Base-by-base conservation (phyloP, 2,797 vertebrate species). In the Hydrophis major region DNA sequence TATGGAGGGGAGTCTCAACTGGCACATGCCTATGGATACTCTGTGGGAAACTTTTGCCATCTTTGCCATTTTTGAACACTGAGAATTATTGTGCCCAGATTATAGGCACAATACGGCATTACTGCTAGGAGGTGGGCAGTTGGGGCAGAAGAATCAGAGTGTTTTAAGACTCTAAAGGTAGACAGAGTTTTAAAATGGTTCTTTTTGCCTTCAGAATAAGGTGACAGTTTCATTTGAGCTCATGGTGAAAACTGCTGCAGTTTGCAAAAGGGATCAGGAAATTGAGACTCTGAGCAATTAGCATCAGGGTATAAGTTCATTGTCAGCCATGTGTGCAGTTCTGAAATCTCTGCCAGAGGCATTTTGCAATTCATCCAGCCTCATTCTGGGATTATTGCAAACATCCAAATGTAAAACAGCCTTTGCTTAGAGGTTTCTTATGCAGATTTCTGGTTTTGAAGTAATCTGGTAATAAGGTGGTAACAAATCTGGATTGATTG, bases 221-320 rank as follows among this genome's bases (percentile, higher is more conserved):
- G 89, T 91, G 86, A 61, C 28, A 92, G 28, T 47, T 93, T 78
- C 90, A 55, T 86, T 92, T 66, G 14, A 88, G 78, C 91, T 95
- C 87, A 87, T 22, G 53, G 93, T 93, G 92, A 60, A 89, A 93
- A 91, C 87, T 95, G 90, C 53, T 6, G 0, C 50, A 22, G 57
- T 94, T 94, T 92, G 57, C 56, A 87, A 88, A 25, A 92, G 94
- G 53, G 42, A 74, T 92, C 16, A 59, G 90, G 92, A 94, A 50
- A 0, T 10, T 3, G 88, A 6, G 0, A 83, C 90, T 66, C 89
- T 92, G 91, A 95, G 89, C 37, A 94, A 88, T 93, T 95, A 91
- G 83, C 74, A 61, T 94, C 93, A 32, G 63, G 55, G 53, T 20
- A 47, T 6, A 3, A 6, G 22, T 86, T 89, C 91, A 87, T 88